A percentile compares a stretch with the other conserved stretches of the same genome.
phyloP scores from a whole-genome alignment of 2,113 vertebrate species.

The Platanista minor region DNA sequence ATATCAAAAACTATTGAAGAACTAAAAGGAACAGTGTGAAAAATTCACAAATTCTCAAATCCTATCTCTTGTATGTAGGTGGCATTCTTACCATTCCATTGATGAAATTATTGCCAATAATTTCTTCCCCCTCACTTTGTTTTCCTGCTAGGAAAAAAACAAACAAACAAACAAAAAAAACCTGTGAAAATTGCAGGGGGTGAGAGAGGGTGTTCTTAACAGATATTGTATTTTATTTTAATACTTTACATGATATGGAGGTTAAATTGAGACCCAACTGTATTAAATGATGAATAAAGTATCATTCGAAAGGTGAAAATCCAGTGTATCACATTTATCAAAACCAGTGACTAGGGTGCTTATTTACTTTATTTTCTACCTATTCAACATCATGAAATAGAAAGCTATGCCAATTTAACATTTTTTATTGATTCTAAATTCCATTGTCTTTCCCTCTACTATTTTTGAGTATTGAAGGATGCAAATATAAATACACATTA shows the following conservation, averaged over 20 bases:
- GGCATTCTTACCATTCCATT: background rate
- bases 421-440: background rate
- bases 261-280: background rate
- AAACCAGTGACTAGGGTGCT: background rate
- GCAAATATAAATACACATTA: background rate
- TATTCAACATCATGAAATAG: background rate
- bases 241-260: background rate
- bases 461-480: background rate
- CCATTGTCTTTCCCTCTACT: slow-evolving; percentile 14
- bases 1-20: background rate
- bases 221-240: background rate
- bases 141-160: background rate
- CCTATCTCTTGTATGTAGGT: background rate
- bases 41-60: background rate
- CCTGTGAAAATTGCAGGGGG: background rate
- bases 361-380: background rate
- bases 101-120: background rate
- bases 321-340: background rate
- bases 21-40: background rate
- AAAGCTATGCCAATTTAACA: slow-evolving; percentile 7
- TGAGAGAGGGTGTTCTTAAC: background rate
- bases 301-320: background rate
- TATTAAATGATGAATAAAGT: background rate
- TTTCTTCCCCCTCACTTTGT: background rate
- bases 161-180: background rate